Percentiles rank a stretch among this genome's conserved stretches.
phyloP scores from a whole-genome alignment of 2,113 vertebrate species.

The Phalacrocorax aristotelis region DNA sequence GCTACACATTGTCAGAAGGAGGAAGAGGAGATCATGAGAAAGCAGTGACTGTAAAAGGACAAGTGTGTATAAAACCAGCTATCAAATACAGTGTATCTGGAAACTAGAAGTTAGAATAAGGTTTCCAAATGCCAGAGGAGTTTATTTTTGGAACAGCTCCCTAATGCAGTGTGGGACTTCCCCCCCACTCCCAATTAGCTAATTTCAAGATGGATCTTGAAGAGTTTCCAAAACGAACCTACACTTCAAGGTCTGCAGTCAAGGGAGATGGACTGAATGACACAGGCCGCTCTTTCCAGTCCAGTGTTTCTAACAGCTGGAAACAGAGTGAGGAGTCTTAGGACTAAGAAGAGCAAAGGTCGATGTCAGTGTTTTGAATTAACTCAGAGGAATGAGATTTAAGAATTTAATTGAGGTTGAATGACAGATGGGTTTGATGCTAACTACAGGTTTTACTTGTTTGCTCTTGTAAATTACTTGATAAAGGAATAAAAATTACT shows the following conservation, averaged over 20 bases:
- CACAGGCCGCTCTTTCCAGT: not conserved
- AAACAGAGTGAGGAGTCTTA: not conserved
- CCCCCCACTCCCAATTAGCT: not conserved
- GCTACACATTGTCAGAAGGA: not conserved
- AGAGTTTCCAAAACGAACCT: not conserved
- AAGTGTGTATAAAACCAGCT: not conserved
- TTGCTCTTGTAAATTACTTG: not conserved
- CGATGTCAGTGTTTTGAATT: not conserved
- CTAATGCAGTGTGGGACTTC: not conserved
- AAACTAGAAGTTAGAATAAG: not conserved
- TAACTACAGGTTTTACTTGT: not conserved
- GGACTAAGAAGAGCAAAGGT: not conserved
- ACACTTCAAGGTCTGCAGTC: not conserved
- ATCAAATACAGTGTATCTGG: not conserved
- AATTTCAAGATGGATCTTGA: not conserved
- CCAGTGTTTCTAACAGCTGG: not conserved
- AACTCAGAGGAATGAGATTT: not conserved
- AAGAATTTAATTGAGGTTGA: not conserved
- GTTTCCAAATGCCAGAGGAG: not conserved
- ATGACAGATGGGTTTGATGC: not conserved
- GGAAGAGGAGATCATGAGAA: not conserved
- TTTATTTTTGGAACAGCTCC: not conserved
- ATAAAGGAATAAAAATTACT: not conserved
- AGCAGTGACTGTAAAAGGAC: not conserved
- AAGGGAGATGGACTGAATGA: not conserved